A percentile compares a stretch with the other conserved stretches of the same genome.
phyloP scores from a whole-genome alignment of 2,113 vertebrate genomes.

The Rhinoderma darwinii region DNA sequence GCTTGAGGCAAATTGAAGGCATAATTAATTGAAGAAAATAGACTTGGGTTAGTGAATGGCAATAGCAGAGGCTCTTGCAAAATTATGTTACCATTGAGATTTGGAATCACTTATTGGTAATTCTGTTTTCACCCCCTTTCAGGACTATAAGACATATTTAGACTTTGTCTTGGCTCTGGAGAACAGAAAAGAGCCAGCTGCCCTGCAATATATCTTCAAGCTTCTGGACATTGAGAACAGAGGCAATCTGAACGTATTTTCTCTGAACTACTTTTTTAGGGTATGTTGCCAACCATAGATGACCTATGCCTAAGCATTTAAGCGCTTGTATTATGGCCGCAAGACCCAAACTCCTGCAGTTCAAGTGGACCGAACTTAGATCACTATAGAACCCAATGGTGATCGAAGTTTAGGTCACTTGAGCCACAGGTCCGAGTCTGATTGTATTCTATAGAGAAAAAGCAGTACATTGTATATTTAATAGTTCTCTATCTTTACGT shows the following conservation, averaged over 20 bases:
- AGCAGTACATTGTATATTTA: no score
- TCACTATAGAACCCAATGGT: no score
- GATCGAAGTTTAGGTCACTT: no score
- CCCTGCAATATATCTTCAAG: slow-evolving; percentile 96
- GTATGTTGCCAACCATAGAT: slow-evolving; percentile 73
- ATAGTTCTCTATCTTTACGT: neutral
- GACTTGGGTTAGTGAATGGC: no score
- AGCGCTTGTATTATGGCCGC: no score
- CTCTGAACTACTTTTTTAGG: slow-evolving; percentile 98
- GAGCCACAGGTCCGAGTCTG: no score
- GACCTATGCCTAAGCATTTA: neutral
- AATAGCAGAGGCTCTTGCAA: neutral
- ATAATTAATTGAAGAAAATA: no score
- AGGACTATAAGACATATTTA: slow-evolving; percentile 98
- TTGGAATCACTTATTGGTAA: neutral
- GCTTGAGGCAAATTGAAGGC: no score
- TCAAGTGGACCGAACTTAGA: no score
- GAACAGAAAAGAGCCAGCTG: slow-evolving; percentile 97
- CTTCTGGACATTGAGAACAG: slow-evolving; percentile 97
- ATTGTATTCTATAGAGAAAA: no score
- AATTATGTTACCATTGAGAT: neutral
- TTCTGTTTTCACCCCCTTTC: slow-evolving; percentile 53
- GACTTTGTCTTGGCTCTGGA: slow-evolving; percentile 98
- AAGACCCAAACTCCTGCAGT: no score
- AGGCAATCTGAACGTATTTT: slow-evolving; percentile 94